Conservation (phyloP, 2,113 vertebrate species). For the Pimephales promelas region DNA sequence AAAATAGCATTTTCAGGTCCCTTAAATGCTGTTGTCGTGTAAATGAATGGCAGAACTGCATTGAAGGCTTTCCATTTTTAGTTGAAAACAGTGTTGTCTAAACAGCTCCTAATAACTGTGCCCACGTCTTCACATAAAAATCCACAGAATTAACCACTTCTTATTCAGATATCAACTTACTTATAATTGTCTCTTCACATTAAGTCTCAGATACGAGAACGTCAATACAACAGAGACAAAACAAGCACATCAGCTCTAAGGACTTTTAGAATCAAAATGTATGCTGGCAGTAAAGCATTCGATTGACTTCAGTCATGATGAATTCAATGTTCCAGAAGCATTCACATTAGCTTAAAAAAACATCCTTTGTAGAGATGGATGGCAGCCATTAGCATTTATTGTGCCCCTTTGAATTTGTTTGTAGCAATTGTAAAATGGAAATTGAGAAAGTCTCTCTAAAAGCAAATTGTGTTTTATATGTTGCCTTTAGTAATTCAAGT, state of each 20-base stretch:
- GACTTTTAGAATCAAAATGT: background rate
- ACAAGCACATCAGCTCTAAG: background rate
- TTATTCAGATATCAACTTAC: background rate
- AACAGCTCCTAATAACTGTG: background rate
- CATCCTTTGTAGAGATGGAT: background rate
- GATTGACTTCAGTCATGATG: background rate
- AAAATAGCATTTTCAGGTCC: too few relatives aligned
- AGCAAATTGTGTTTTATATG: background rate
- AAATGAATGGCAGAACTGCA: too few relatives aligned
- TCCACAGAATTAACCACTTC: background rate
- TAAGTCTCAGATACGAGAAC: background rate
- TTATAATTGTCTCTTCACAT: background rate
- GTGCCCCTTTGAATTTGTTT: background rate
- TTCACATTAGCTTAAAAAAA: conserved; percentile 1
- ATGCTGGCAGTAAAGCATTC: background rate
- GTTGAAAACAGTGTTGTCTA: too few relatives aligned
- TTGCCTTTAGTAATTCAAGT: background rate
- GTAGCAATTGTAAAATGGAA: conserved; percentile 1
- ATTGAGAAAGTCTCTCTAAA: background rate
- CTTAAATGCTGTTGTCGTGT: too few relatives aligned
- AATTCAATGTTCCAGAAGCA: background rate
- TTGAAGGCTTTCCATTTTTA: too few relatives aligned
- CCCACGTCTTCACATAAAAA: background rate
- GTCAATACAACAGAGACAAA: background rate
- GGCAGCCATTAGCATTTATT: background rate